Percentiles rank a stretch among this genome's conserved stretches.
Evolutionary conservation across 2,888 invertebrate species (phyloP).

Genomic region (Megaustenia siamemsis): DNA sequence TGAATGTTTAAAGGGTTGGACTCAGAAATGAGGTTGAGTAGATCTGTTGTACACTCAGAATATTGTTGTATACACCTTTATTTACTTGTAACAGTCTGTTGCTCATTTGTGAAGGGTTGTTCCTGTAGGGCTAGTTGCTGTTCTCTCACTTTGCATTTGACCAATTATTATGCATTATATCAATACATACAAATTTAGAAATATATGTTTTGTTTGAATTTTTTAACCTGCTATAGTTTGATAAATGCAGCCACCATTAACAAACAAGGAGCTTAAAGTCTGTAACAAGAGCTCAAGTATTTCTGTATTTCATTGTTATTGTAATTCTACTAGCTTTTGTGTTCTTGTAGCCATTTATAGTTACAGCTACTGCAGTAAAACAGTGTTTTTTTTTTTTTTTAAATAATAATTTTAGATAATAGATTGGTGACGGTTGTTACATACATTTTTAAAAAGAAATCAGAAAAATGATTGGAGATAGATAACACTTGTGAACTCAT

Average conservation of each 20-base stretch:
- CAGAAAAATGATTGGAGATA: not conserved
- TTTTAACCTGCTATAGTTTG: too few relatives aligned
- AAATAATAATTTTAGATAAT: not conserved
- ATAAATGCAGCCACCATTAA: not conserved
- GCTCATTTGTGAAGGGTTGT: constrained; percentile 16
- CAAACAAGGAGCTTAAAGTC: not conserved
- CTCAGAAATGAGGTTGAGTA: not conserved
- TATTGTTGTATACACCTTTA: not conserved
- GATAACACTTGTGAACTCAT: not conserved
- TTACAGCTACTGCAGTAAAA: not conserved
- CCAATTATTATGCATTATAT: not conserved
- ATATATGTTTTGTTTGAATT: not conserved
- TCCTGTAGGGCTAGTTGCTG: not conserved
- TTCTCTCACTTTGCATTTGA: not conserved
- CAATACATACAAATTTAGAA: not conserved
- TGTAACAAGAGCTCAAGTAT: not conserved
- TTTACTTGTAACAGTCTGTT: not conserved
- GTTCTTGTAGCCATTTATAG: not conserved
- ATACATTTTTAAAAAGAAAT: not conserved
- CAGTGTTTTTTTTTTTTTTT: not conserved
- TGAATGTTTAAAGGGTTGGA: constrained; percentile 9
- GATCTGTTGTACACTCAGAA: not conserved
- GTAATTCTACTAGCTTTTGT: not conserved
- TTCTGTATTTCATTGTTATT: not conserved
- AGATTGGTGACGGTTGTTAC: not conserved